phyloP scores from a whole-genome alignment of 2,888 invertebrate genomes.

The Iphiclides podalirius region DNA sequence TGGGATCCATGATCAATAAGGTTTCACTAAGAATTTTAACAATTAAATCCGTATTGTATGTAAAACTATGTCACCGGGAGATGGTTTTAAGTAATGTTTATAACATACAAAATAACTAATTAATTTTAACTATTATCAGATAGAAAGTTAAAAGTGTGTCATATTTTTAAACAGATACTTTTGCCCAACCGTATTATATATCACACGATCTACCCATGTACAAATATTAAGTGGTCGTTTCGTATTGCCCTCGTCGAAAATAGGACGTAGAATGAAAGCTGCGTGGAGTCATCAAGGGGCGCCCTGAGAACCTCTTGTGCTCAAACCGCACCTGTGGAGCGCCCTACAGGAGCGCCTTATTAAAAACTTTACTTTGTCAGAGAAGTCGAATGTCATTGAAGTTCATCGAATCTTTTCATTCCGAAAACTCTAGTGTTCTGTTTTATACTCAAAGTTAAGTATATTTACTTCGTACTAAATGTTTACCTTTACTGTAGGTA shows the following conservation, averaged over 20 bases:
- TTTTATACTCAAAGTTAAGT: too few species aligned
- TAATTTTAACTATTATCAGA: too few species aligned
- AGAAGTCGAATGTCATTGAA: background rate
- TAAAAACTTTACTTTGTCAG: constrained; percentile 33
- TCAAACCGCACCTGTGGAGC: constrained; percentile 33
- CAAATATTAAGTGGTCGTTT: constrained; percentile 23
- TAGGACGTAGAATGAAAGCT: constrained; percentile 35
- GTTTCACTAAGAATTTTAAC: background rate
- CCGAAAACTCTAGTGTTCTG: constrained; percentile 9
- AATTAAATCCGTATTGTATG: too few species aligned
- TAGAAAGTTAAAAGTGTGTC: too few species aligned
- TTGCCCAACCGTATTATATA: too few species aligned
- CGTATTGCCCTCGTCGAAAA: constrained; percentile 30
- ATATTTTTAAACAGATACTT: too few species aligned
- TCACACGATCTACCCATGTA: too few species aligned
- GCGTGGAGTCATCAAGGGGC: constrained; percentile 29
- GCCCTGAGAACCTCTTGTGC: constrained; percentile 32
- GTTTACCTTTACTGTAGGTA: too few species aligned
- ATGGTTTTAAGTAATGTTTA: too few species aligned
- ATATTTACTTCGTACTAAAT: too few species aligned
- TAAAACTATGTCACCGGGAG: too few species aligned
- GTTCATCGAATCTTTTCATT: constrained; percentile 10
- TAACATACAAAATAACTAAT: too few species aligned
- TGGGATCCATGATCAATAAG: background rate
- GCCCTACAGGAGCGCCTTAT: constrained; percentile 37